Percentiles rank a stretch among this genome's conserved stretches.
Conservation (phyloP, 2,113 vertebrate genomes). For the Orcinus orca region DNA sequence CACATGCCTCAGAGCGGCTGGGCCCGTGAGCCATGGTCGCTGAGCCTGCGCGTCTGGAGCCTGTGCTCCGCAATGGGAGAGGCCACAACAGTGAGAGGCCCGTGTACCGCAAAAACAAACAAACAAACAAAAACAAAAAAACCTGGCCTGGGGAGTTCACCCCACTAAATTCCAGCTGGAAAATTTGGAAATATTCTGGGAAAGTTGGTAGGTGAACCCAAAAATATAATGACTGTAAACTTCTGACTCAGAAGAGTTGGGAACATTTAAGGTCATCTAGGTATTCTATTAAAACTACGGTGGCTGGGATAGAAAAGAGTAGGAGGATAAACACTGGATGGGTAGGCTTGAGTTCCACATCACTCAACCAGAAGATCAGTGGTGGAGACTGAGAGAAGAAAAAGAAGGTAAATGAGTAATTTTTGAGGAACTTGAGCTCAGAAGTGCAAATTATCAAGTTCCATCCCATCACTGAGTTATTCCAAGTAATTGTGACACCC, state of each 20-base stretch:
- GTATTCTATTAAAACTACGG: neutral
- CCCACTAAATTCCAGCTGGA: neutral
- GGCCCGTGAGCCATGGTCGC: no score
- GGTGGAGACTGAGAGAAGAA: neutral
- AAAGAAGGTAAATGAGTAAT: neutral
- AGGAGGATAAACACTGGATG: neutral
- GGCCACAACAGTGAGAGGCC: no score
- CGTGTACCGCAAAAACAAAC: no score
- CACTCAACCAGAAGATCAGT: neutral
- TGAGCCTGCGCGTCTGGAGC: no score
- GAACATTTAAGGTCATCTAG: neutral
- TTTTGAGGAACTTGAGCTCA: neutral
- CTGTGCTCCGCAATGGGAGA: no score
- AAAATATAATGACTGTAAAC: neutral
- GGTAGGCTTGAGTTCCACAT: neutral
- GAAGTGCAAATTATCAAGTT: neutral
- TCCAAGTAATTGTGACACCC: neutral
- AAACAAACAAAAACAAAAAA: neutral
- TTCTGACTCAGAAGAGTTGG: neutral
- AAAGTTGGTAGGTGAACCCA: neutral
- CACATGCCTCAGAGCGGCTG: no score
- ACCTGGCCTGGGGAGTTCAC: neutral
- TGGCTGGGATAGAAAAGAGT: neutral
- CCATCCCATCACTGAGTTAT: neutral
- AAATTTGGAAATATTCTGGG: neutral